Evolutionary conservation across 2,888 invertebrate species (phyloP).

Genomic region (Cheilosia impressa): DNA sequence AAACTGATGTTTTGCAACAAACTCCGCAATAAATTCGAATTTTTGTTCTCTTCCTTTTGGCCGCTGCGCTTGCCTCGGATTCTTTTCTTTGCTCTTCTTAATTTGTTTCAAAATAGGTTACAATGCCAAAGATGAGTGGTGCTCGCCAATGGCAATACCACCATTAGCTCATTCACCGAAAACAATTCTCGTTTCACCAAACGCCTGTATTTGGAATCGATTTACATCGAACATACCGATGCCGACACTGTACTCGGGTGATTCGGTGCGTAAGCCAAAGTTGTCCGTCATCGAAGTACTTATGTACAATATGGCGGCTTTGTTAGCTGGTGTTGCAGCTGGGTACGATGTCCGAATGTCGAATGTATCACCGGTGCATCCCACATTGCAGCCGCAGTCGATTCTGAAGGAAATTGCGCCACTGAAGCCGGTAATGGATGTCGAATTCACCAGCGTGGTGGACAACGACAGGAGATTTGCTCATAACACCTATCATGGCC

Average conservation of each 20-base stretch:
- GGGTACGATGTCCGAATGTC: slow-evolving; percentile 96
- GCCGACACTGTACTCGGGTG: slow-evolving; percentile 92
- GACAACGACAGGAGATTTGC: slow-evolving; percentile 81
- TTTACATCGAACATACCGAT: slow-evolving; percentile 87
- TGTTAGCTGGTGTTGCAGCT: slow-evolving; percentile 95
- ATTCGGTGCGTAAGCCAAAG: slow-evolving; percentile 84
- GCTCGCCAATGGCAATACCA: slow-evolving; percentile 78
- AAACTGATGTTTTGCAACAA: slow-evolving; percentile 34
- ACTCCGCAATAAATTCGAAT: slow-evolving; percentile 20
- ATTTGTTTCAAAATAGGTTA: slow-evolving; percentile 76
- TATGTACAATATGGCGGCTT: slow-evolving; percentile 95
- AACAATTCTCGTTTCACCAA: slow-evolving; percentile 82
- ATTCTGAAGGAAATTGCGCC: slow-evolving; percentile 79
- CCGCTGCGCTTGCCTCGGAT: slow-evolving; percentile 62
- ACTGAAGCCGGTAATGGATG: slow-evolving; percentile 80
- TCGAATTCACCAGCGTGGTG: slow-evolving; percentile 71
- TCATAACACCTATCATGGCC: slow-evolving; percentile 96
- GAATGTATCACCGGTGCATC: slow-evolving; percentile 93
- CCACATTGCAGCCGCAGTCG: slow-evolving; percentile 90
- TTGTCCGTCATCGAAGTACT: slow-evolving; percentile 84
- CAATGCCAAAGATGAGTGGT: slow-evolving; percentile 82
- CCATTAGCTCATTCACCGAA: slow-evolving; percentile 76
- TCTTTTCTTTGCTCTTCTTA: slow-evolving; percentile 24
- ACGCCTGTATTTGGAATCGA: slow-evolving; percentile 82
- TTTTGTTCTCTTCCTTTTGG: slow-evolving; percentile 53